phyloP scores from a whole-genome alignment of 2,888 invertebrate species.

The Cheilosia scutellata region DNA sequence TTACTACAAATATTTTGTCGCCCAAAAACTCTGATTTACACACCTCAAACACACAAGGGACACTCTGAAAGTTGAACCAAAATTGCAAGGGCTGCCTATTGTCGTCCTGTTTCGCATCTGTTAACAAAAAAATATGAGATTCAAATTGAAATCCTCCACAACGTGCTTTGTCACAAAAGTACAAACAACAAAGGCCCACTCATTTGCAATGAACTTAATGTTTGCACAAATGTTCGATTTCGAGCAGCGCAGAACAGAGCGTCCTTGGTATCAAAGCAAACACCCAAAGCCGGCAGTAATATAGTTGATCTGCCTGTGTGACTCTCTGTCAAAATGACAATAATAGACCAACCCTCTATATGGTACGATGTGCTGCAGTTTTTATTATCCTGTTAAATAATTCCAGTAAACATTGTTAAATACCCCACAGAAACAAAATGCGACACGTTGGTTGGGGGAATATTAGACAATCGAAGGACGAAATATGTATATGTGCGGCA shows the following conservation, averaged over 20 bases:
- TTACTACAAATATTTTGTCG: neutral
- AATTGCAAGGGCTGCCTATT: constrained; percentile 27
- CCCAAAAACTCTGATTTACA: neutral
- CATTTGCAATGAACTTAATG: constrained; percentile 59
- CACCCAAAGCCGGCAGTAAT: constrained; percentile 1
- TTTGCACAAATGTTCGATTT: constrained; percentile 75
- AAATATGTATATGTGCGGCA: constrained; percentile 45
- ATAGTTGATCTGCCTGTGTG: constrained; percentile 19
- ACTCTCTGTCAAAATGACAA: constrained; percentile 25
- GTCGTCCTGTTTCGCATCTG: constrained; percentile 58
- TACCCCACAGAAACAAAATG: constrained; percentile 61
- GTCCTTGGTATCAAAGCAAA: constrained; percentile 14
- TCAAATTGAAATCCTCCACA: constrained; percentile 36
- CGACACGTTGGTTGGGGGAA: neutral
- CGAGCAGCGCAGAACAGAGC: constrained; percentile 1
- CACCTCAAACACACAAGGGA: constrained; percentile 33
- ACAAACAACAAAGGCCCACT: constrained; percentile 64
- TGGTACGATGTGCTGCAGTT: constrained; percentile 39
- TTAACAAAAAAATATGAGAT: constrained; percentile 47
- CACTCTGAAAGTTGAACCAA: neutral
- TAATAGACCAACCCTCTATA: constrained; percentile 12
- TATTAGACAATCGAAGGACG: constrained; percentile 62
- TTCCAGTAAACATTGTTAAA: constrained; percentile 67
- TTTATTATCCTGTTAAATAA: constrained; percentile 69
- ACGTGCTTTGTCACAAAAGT: constrained; percentile 44